Conservation (phyloP, 2,888 invertebrate genomes). For the Pomacea canaliculata region DNA sequence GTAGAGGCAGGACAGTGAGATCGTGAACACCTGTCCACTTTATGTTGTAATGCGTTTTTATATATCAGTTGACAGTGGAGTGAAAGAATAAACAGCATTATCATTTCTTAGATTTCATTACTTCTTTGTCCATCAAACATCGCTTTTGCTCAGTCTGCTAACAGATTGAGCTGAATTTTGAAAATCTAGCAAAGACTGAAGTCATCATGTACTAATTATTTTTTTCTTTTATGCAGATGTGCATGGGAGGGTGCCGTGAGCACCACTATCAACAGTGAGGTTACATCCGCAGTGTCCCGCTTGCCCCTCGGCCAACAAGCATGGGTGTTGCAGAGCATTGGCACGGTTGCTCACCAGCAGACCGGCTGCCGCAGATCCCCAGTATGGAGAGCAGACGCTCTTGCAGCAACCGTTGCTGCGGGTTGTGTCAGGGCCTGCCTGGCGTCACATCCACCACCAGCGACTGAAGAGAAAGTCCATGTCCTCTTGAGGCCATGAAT, state of each 20-base stretch:
- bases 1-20: no score
- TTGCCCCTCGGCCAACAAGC: slow-evolving; percentile 17
- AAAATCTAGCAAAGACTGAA: no score
- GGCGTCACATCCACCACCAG: slow-evolving; percentile 7
- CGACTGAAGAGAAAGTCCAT: neutral
- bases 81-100: no score
- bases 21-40: no score
- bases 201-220: no score
- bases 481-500: neutral
- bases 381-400: neutral
- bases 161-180: no score
- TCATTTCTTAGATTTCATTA: no score
- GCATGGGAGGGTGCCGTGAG: slow-evolving; percentile 28
- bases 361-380: neutral
- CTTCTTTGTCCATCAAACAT: no score
- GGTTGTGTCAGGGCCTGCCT: slow-evolving; percentile 20
- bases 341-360: neutral
- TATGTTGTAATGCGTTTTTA: no score
- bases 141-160: no score
- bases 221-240: slow-evolving; percentile 3
- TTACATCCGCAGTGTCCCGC: slow-evolving; percentile 34
- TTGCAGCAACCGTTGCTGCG: neutral
- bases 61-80: no score
- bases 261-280: slow-evolving; percentile 29
- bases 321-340: slow-evolving; percentile 4